A percentile compares a stretch with the other conserved stretches of the same genome.
Evolutionary conservation across 2,888 invertebrate genomes (phyloP).

Genomic region (Trisateles emortualis): DNA sequence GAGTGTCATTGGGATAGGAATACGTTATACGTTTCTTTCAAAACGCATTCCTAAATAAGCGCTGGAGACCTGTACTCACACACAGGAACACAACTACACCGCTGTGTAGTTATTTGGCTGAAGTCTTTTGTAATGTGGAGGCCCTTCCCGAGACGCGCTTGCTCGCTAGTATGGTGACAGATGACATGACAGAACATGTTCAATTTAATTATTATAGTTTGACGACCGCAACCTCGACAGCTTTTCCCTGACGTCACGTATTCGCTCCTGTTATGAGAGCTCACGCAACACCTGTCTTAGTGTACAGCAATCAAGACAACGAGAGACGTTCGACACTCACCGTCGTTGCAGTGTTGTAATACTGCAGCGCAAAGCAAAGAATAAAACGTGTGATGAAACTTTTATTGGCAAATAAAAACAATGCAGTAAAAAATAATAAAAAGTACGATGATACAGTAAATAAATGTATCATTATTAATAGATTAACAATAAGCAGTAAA

Average conservation of each 20-base stretch:
- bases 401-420: slow-evolving; percentile 11
- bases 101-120: too few species aligned
- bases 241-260: slow-evolving; percentile 49
- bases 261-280: slow-evolving; percentile 54
- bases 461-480: too few species aligned
- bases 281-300: slow-evolving; percentile 41
- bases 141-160: too few species aligned
- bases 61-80: too few species aligned
- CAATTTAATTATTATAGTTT: slow-evolving; percentile 41
- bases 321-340: slow-evolving; percentile 15
- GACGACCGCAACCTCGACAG: slow-evolving; percentile 48
- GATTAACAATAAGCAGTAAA: too few species aligned
- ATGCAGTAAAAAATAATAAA: slow-evolving; percentile 4
- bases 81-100: too few species aligned
- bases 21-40: too few species aligned
- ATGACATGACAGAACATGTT: slow-evolving; percentile 7
- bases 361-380: slow-evolving; percentile 19
- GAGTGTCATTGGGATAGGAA: too few species aligned
- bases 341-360: slow-evolving; percentile 29
- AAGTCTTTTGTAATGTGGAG: too few species aligned
- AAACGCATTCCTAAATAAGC: too few species aligned
- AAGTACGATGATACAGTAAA: neutral
- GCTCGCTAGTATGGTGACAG: too few species aligned
- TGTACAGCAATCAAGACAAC: slow-evolving; percentile 16
- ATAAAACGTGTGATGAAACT: slow-evolving; percentile 6